phyloP scores from a whole-genome alignment of 2,888 invertebrate genomes.

The Ennomos quercinarius region DNA sequence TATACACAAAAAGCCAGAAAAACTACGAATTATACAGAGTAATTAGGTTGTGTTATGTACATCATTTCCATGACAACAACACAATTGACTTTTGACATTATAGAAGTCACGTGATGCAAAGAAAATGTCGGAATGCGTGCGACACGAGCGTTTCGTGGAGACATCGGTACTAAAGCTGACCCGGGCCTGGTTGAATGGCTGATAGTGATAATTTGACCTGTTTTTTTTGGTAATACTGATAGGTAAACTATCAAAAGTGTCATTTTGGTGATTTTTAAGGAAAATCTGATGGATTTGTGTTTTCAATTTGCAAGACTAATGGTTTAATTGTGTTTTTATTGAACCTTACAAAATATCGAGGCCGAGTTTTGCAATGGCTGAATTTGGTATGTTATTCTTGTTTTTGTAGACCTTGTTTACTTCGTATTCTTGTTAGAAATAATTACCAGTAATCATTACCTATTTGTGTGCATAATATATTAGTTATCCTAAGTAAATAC shows the following conservation, averaged over 20 bases:
- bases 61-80: too few relatives aligned
- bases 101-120: too few relatives aligned
- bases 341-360: constrained; percentile 52
- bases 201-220: constrained; percentile 62
- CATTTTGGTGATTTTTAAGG: constrained; percentile 35
- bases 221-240: constrained; percentile 55
- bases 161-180: too few relatives aligned
- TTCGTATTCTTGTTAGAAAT: not conserved
- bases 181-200: constrained; percentile 77
- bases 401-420: constrained; percentile 11
- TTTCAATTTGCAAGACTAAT: constrained; percentile 28
- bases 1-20: too few relatives aligned
- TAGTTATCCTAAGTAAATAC: not conserved
- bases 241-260: constrained; percentile 35
- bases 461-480: not conserved
- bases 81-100: too few relatives aligned
- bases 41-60: too few relatives aligned
- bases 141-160: too few relatives aligned
- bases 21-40: too few relatives aligned
- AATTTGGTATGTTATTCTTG: constrained; percentile 43
- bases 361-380: constrained; percentile 62
- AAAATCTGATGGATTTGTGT: constrained; percentile 27
- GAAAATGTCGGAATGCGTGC: too few relatives aligned
- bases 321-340: constrained; percentile 43
- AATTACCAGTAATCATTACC: not conserved